These are phyloP conservation scores for Tetranychus truncatus DNA, from an alignment of 2,888 invertebrate genomes.

Conservation along the genomic window DNA sequence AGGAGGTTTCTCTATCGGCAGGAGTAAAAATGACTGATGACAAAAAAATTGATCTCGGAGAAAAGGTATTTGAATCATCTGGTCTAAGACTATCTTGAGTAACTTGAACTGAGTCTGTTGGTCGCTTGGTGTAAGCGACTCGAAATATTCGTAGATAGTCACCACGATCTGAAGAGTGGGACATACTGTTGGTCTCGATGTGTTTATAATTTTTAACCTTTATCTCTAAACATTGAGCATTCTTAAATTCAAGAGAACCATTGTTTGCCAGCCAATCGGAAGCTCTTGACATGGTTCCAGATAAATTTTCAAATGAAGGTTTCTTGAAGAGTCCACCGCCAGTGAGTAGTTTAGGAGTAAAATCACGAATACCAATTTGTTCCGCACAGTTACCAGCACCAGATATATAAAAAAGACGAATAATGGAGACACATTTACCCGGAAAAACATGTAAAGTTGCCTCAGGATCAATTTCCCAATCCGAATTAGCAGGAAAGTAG, in stretches of 20 bases:
- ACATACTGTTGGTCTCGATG: slow-evolving; percentile 24
- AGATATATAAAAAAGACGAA: slow-evolving; percentile 2
- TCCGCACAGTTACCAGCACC: background rate
- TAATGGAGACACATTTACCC: slow-evolving; percentile 2
- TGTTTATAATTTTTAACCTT: slow-evolving; percentile 22
- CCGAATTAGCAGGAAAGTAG: slow-evolving; percentile 8
- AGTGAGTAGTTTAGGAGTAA: slow-evolving; percentile 23
- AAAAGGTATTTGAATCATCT: background rate
- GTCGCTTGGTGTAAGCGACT: slow-evolving; percentile 20
- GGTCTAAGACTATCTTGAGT: background rate
- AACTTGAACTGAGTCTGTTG: background rate
- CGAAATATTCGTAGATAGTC: slow-evolving; percentile 26
- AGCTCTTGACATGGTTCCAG: slow-evolving; percentile 22
- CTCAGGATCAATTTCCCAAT: slow-evolving; percentile 11
- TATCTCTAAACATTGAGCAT: slow-evolving; percentile 25
- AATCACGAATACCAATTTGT: slow-evolving; percentile 24
- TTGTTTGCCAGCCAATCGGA: slow-evolving; percentile 24
- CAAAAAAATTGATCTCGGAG: background rate
- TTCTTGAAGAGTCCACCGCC: slow-evolving; percentile 24
- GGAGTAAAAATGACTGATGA: slow-evolving; percentile 13
- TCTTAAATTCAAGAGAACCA: slow-evolving; percentile 19
- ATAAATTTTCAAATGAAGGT: slow-evolving; percentile 26
- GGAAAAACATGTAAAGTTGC: slow-evolving; percentile 7
- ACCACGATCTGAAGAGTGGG: slow-evolving; percentile 25
- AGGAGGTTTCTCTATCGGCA: background rate